A percentile compares a stretch with the other conserved stretches of the same genome.
phyloP scores from a whole-genome alignment of 1,140 invertebrate genomes.

The Eumaeus atala region DNA sequence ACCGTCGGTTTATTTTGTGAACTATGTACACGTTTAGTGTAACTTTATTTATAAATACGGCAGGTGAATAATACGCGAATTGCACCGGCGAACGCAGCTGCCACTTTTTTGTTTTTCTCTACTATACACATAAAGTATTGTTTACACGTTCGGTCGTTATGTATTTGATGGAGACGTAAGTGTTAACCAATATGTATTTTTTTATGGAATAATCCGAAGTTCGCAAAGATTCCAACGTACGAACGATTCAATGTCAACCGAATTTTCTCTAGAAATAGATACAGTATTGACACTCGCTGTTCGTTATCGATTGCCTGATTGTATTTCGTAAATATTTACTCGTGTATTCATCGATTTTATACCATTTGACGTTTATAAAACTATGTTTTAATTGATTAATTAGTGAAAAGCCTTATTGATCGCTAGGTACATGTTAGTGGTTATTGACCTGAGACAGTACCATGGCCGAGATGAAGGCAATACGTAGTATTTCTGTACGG shows the following conservation, averaged over 20 bases:
- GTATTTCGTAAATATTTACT: too few relatives aligned
- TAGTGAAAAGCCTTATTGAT: too few relatives aligned
- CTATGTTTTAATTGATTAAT: too few relatives aligned
- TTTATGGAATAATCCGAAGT: conserved; percentile 16
- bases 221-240: conserved; percentile 6
- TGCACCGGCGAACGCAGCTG: conserved; percentile 8
- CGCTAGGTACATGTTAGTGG: too few relatives aligned
- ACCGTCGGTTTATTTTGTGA: conserved; percentile 50
- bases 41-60: conserved; percentile 40
- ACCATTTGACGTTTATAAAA: too few relatives aligned
- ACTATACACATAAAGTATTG: not conserved
- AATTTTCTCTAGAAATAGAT: too few relatives aligned
- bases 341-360: too few relatives aligned
- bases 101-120: not conserved
- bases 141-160: conserved; percentile 1
- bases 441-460: too few relatives aligned
- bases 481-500: too few relatives aligned
- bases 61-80: conserved; percentile 44
- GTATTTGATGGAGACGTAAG: conserved; percentile 13
- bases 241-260: conserved; percentile 6
- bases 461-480: too few relatives aligned
- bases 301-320: too few relatives aligned
- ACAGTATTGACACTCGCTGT: too few relatives aligned
- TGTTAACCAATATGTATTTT: conserved; percentile 13
- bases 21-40: conserved; percentile 41